Evolutionary conservation across 1,140 invertebrate genomes (phyloP), one percentile per base, ranked within the genome.

Genomic region (Drosophila elegans): DNA sequence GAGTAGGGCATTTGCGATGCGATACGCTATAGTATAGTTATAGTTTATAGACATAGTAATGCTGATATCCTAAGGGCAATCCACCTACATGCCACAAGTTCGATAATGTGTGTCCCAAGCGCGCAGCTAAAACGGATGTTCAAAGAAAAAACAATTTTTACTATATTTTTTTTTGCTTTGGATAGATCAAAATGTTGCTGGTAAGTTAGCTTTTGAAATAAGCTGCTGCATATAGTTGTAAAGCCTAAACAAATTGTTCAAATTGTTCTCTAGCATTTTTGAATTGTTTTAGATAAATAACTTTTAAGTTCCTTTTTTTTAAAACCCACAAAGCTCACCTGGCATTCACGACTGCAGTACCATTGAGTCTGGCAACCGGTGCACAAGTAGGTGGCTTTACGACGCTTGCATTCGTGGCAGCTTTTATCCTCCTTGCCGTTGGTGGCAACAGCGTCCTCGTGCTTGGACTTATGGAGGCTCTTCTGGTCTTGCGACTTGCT

Each of bases 261-360:
- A n/a, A n/a, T n/a, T n/a, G n/a, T n/a, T n/a, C n/a, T n/a, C n/a
- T n/a, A n/a, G n/a, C n/a, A n/a, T n/a, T n/a, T n/a, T n/a, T n/a
- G n/a, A n/a, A n/a, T n/a, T n/a, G n/a, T n/a, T 21, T 21, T 21
- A 21, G 16, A 21, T 21, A 1, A 1, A 21, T 21, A 21, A 21
- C 16, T 1, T 21, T 21, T 21, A 21, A 21, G 1, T 21, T 21
- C 16, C 16, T 21, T 21, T 21, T 21, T 21, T 21, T 21, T 1
- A 27, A 11, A 12, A 36, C 4, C 4, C 9, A 2, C 1, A 10
- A 7, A n/a, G 41, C 78, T 74, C 93, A 97, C 97, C 95, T 98
- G 97, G 92, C 97, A 98, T 78, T 97, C 96, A 55, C 96, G 93
- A 90, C 96, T 97, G 94, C 97, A 98, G 91, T 98, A 98, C 96